Conservation (phyloP, 1,140 invertebrate species). For the Drosophila bocqueti region DNA sequence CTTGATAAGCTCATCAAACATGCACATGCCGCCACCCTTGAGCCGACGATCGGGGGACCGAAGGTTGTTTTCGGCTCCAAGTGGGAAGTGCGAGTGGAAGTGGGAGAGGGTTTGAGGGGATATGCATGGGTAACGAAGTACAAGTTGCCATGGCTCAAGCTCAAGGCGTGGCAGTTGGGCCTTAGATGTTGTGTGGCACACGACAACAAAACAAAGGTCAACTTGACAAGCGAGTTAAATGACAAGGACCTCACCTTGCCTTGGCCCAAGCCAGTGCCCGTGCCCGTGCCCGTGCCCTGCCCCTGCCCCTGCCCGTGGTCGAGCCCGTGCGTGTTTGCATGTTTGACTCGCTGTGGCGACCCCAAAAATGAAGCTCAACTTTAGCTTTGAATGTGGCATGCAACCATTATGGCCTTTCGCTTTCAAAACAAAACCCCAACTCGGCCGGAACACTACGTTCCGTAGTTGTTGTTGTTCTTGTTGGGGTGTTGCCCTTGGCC, state of each 20-base stretch:
- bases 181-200: slow-evolving; percentile 63
- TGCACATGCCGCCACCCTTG: slow-evolving; percentile 46
- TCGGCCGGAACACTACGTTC: slow-evolving; percentile 8
- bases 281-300: slow-evolving; percentile 2
- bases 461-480: slow-evolving; percentile 11
- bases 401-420: slow-evolving; percentile 80
- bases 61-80: slow-evolving; percentile 31
- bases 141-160: slow-evolving; percentile 58
- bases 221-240: slow-evolving; percentile 77
- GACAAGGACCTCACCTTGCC: slow-evolving; percentile 79
- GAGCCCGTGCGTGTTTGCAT: slow-evolving; percentile 71
- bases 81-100: slow-evolving; percentile 6
- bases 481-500: slow-evolving; percentile 67
- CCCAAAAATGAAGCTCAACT: slow-evolving; percentile 66
- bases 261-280: slow-evolving; percentile 23
- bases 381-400: slow-evolving; percentile 66
- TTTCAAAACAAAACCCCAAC: slow-evolving; percentile 72
- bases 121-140: slow-evolving; percentile 32
- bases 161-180: slow-evolving; percentile 75
- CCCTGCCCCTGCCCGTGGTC: slow-evolving; percentile 10
- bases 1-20: slow-evolving; percentile 79
- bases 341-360: slow-evolving; percentile 71
- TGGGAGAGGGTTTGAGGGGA: slow-evolving; percentile 4
- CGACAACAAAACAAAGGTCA: slow-evolving; percentile 69
- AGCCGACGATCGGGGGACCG: slow-evolving; percentile 8